Evolutionary conservation across 1,140 invertebrate species (phyloP).

Genomic region (Gerris buenoi): DNA sequence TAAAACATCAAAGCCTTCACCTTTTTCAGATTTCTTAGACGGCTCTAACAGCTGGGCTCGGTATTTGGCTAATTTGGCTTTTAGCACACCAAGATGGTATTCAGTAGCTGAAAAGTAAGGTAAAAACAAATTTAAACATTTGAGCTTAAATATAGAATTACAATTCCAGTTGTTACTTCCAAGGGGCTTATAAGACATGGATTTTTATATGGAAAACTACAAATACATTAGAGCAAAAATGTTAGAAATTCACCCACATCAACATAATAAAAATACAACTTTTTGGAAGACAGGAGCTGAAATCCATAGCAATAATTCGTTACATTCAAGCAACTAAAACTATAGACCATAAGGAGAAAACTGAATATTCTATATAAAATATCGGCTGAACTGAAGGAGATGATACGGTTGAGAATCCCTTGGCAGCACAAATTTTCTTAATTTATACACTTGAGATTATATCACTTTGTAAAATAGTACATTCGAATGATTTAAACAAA

Average conservation of each 20-base stretch:
- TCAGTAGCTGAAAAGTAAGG: constrained; percentile 68
- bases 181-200: not conserved
- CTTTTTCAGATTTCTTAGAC: constrained; percentile 87
- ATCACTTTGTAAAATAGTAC: too few relatives aligned
- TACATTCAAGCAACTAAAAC: too few relatives aligned
- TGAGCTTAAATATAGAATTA: constrained; percentile 8
- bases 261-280: not conserved
- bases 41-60: constrained; percentile 89
- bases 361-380: too few relatives aligned
- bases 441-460: too few relatives aligned
- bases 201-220: not conserved
- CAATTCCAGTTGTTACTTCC: too few relatives aligned
- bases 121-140: constrained; percentile 4
- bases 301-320: too few relatives aligned
- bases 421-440: too few relatives aligned
- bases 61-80: constrained; percentile 98
- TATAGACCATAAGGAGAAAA: too few relatives aligned
- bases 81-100: constrained; percentile 94
- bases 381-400: too few relatives aligned
- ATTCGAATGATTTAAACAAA: too few relatives aligned
- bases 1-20: constrained; percentile 98
- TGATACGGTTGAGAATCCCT: too few relatives aligned
- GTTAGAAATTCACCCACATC: not conserved
- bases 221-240: not conserved
- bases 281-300: too few relatives aligned